These are phyloP conservation scores for Rhineura floridana DNA, from an alignment of 2,113 vertebrate genomes.

Conservation along the genomic window DNA sequence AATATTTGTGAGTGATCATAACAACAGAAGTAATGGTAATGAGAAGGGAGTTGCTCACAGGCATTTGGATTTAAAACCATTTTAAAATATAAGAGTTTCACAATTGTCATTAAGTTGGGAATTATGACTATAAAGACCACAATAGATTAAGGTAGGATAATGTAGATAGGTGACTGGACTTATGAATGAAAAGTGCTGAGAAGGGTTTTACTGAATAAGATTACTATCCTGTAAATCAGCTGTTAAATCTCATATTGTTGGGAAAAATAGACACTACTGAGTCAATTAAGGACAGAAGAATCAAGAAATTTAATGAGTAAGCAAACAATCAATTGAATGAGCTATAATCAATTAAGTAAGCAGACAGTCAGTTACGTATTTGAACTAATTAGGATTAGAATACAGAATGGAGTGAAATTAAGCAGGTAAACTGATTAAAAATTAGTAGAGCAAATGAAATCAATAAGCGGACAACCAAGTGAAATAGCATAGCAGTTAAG, in stretches of 20 bases:
- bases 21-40: not conserved
- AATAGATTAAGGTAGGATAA: not conserved
- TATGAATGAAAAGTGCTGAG: not conserved
- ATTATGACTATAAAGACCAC: not conserved
- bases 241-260: not conserved
- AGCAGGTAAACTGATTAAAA: conserved; percentile 54
- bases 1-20: not conserved
- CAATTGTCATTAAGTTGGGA: not conserved
- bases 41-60: not conserved
- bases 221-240: not conserved
- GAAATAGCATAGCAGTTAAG: conserved; percentile 35
- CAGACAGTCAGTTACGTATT: conserved; percentile 40
- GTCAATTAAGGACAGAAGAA: conserved; percentile 49
- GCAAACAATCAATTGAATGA: conserved; percentile 50
- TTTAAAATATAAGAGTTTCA: not conserved
- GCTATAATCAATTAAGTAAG: conserved; percentile 38
- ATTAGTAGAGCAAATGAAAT: conserved; percentile 57
- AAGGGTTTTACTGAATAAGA: not conserved
- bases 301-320: conserved; percentile 57
- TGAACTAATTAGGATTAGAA: conserved; percentile 54
- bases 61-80: not conserved
- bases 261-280: not conserved
- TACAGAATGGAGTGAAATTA: conserved; percentile 45
- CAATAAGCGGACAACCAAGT: conserved; percentile 39
- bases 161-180: not conserved